phyloP scores from a whole-genome alignment of 1,140 invertebrate species.

The Zelostemma sp. region DNA sequence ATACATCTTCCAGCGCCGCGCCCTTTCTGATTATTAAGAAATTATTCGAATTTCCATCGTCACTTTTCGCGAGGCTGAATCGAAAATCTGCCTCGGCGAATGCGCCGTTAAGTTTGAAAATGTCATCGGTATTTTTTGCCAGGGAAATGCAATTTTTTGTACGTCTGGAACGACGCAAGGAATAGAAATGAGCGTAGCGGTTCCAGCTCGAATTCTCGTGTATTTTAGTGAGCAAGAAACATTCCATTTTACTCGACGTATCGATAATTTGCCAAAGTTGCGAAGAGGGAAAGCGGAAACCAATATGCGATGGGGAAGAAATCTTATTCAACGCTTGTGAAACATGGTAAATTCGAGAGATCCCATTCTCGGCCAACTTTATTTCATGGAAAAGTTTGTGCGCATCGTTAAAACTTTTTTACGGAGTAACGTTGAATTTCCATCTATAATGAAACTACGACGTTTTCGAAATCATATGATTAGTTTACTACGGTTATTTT shows the following conservation, averaged over 20 bases:
- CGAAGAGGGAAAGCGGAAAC: constrained; percentile 8
- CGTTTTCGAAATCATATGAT: constrained; percentile 16
- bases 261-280: constrained; percentile 17
- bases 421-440: constrained; percentile 8
- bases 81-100: too few species aligned
- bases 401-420: constrained; percentile 22
- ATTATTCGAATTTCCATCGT: background rate
- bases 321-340: constrained; percentile 7
- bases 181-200: too few species aligned
- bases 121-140: too few species aligned
- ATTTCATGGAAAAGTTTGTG: constrained; percentile 13
- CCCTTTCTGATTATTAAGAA: background rate
- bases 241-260: background rate
- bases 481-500: background rate
- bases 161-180: too few species aligned
- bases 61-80: background rate
- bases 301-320: constrained; percentile 21
- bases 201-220: background rate
- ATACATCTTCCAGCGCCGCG: background rate
- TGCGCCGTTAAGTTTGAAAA: too few species aligned
- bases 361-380: constrained; percentile 14
- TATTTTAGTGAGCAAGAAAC: background rate
- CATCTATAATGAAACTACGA: constrained; percentile 20
- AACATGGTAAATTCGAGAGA: constrained; percentile 6
- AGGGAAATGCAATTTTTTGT: too few species aligned